Evolutionary conservation across 2,797 vertebrate species (phyloP), one percentile per base, ranked within the genome.

Genomic region (Coregonus suidteri): DNA sequence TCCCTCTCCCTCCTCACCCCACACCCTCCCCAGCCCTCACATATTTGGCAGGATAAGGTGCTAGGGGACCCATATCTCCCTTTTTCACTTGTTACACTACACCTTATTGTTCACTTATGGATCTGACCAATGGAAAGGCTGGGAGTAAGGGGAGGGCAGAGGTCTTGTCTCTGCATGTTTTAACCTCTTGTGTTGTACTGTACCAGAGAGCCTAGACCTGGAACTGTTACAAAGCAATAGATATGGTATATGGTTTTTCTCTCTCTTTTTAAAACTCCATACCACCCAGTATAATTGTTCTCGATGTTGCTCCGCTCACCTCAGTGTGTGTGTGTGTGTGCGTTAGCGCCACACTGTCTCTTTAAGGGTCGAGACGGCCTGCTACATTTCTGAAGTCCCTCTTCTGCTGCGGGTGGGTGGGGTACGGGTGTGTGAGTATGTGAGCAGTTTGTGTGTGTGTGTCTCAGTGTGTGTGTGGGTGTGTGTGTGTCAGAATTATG

Each of bases 371-470:
- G 53, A 71, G 76, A 37, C 71, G 54, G 80, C 54, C 79, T 54
- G 59, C 64, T 71, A 74, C 72, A 81, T 82, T 79, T 80, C 76
- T 84, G 65, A 78, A 85, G 82, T 79, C 78, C 80, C 72, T 78
- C 79, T 68, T 82, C 74, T 20, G 64, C 69, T 77, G 54, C 73
- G 69, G 66, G 78, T n/a, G 34, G 6, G 41, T 71, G 30, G 37
- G 37, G 54, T 31, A 77, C 76, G 67, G 59, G 73, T 75, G 76
- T 79, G 77, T 84, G 47, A 35, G 56, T 41, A 41, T 41, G 37
- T 41, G 37, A 41, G 37, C 6, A 41, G 37, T 41, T 1, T 41
- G 6, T 41, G 37, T 37, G 35, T 37, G 5, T 37, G 35, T 37
- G 35, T 41, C 20, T 20, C 20, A 20, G 20, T 20, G 20, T 20